Evolutionary conservation across 2,113 vertebrate species (phyloP).

Genomic region (Strix aluco): DNA sequence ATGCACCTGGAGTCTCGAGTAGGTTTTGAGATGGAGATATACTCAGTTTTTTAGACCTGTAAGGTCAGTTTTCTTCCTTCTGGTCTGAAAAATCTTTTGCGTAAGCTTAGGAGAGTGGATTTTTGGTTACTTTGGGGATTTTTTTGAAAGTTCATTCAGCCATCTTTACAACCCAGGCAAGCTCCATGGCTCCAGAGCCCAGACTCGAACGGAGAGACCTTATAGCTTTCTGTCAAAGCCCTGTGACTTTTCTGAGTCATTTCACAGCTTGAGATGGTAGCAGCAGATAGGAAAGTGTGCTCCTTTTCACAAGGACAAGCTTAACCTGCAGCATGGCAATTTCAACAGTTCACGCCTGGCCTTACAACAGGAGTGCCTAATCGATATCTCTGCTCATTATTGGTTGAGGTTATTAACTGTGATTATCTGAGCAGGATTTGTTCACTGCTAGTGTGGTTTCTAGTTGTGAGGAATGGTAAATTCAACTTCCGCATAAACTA

Average conservation of each 20-base stretch:
- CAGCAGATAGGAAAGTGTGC: rapidly evolving
- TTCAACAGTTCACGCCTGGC: background rate
- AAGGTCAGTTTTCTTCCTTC: background rate
- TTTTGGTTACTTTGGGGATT: background rate
- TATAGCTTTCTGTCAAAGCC: background rate
- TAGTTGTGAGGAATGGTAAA: background rate
- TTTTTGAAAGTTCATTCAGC: background rate
- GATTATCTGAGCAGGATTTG: background rate
- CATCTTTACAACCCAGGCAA: background rate
- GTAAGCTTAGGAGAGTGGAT: background rate
- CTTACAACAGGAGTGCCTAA: background rate
- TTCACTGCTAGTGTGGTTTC: rapidly evolving
- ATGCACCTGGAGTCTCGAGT: background rate
- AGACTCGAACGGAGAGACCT: rapidly evolving
- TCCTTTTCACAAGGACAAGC: background rate
- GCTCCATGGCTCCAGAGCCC: background rate
- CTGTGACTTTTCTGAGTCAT: background rate
- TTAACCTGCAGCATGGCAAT: background rate
- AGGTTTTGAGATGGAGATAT: background rate
- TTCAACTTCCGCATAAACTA: background rate
- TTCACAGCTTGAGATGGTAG: background rate
- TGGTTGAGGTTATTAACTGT: background rate
- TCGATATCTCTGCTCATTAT: background rate
- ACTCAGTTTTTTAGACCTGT: background rate
- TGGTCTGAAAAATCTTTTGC: background rate